A percentile compares a stretch with the other conserved stretches of the same genome.
phyloP scores from a whole-genome alignment of 2,888 invertebrate species.

The Lobophora halterata region DNA sequence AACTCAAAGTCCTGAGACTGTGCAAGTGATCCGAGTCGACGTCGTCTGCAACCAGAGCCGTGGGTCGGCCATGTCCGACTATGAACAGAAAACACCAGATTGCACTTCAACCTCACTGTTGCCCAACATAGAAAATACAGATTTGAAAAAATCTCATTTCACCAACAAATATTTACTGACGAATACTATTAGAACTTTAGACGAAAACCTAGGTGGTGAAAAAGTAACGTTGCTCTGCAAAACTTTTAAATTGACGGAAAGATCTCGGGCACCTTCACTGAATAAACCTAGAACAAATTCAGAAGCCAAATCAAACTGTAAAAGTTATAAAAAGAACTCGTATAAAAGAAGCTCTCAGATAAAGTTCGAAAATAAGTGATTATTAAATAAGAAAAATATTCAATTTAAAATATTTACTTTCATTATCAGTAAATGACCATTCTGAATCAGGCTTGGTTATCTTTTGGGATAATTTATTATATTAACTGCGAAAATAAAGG shows the following conservation, averaged over 20 bases:
- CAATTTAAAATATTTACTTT: slow-evolving; percentile 1
- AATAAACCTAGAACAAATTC: slow-evolving; percentile 28
- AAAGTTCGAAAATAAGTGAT: slow-evolving; percentile 8
- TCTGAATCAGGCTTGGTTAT: too few species aligned
- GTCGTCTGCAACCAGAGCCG: slow-evolving; percentile 63
- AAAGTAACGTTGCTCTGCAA: slow-evolving; percentile 72
- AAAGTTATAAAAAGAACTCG: slow-evolving; percentile 10
- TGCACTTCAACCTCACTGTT: slow-evolving; percentile 22
- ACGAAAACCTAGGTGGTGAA: slow-evolving; percentile 63
- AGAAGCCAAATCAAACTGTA: slow-evolving; percentile 22
- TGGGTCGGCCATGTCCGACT: slow-evolving; percentile 44
- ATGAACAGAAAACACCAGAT: slow-evolving; percentile 44
- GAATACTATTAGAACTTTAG: slow-evolving; percentile 62
- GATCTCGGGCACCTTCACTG: slow-evolving; percentile 33
- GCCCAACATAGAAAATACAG: slow-evolving; percentile 33
- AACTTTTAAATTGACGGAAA: slow-evolving; percentile 63
- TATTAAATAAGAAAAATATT: too few species aligned
- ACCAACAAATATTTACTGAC: slow-evolving; percentile 64
- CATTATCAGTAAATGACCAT: too few species aligned
- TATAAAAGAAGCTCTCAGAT: slow-evolving; percentile 4
- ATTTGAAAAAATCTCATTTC: slow-evolving; percentile 48
- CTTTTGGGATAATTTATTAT: too few species aligned
- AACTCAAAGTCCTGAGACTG: slow-evolving; percentile 68
- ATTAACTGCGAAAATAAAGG: not conserved
- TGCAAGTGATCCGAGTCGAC: slow-evolving; percentile 75